Evolutionary conservation across 1,140 invertebrate species (phyloP).

Genomic region (Himalopsyche phryganea): DNA sequence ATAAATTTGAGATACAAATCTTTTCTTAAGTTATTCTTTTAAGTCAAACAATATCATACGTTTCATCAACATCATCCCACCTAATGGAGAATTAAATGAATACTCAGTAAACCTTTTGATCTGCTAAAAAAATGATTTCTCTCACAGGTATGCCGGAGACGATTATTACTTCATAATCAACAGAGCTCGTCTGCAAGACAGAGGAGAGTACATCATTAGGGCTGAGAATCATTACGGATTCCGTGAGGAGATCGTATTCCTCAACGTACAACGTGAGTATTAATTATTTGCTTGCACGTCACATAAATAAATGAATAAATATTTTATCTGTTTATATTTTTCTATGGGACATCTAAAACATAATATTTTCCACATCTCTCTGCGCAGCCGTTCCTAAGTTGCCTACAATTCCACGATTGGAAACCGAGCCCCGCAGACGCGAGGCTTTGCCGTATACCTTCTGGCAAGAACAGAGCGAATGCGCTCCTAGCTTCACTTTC

Average conservation of each 20-base stretch:
- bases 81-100: too few relatives aligned
- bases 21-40: too few relatives aligned
- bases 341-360: too few relatives aligned
- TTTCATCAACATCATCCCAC: too few relatives aligned
- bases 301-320: too few relatives aligned
- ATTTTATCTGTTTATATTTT: too few relatives aligned
- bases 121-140: too few relatives aligned
- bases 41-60: too few relatives aligned
- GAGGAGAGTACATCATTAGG: constrained; percentile 94
- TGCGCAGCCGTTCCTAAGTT: constrained; percentile 74
- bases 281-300: neutral
- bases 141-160: constrained; percentile 82
- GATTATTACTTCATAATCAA: constrained; percentile 98
- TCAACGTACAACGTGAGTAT: constrained; percentile 91
- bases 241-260: constrained; percentile 92
- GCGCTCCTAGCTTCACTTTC: constrained; percentile 94
- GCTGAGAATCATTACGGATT: constrained; percentile 98
- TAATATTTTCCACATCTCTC: too few relatives aligned
- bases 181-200: constrained; percentile 88
- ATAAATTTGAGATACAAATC: too few relatives aligned
- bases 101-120: too few relatives aligned
- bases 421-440: constrained; percentile 67
- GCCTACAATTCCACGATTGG: constrained; percentile 72
- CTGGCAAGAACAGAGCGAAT: constrained; percentile 86
- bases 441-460: constrained; percentile 79